A percentile compares a stretch with the other conserved stretches of the same genome.
phyloP scores from a whole-genome alignment of 2,888 invertebrate genomes.

The Dugesia japonica region DNA sequence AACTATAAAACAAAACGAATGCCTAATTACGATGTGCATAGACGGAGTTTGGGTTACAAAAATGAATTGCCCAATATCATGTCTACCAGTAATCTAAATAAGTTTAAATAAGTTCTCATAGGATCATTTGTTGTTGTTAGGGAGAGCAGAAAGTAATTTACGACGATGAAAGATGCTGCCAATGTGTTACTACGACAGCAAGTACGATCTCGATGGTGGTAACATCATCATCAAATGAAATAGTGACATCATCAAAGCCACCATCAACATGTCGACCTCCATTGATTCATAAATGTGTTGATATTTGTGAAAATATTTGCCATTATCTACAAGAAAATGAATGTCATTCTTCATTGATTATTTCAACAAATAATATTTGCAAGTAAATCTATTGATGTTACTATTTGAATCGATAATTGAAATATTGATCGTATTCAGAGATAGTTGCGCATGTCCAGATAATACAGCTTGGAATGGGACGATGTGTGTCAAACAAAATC shows the following conservation, averaged over 20 bases:
- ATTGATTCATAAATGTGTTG: background rate
- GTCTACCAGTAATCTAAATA: background rate
- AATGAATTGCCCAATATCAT: background rate
- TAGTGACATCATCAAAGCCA: background rate
- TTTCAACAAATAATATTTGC: background rate
- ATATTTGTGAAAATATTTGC: background rate
- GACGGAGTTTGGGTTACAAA: background rate
- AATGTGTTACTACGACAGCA: background rate
- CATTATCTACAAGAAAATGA: background rate
- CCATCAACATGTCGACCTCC: background rate
- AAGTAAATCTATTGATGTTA: background rate
- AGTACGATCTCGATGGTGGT: background rate
- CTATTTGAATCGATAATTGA: too few relatives aligned
- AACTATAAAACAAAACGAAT: background rate
- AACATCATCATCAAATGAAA: background rate
- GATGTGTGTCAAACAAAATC: background rate
- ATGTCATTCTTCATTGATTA: background rate
- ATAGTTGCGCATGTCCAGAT: slow-evolving; percentile 13
- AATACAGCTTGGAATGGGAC: slow-evolving; percentile 12
- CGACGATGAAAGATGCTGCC: background rate
- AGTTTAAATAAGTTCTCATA: background rate
- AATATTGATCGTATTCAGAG: background rate
- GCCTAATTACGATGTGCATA: background rate
- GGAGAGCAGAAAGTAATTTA: background rate
- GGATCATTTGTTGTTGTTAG: background rate